Base-by-base conservation (phyloP, 2,797 vertebrate species). In the Dermochelys coriacea region DNA sequence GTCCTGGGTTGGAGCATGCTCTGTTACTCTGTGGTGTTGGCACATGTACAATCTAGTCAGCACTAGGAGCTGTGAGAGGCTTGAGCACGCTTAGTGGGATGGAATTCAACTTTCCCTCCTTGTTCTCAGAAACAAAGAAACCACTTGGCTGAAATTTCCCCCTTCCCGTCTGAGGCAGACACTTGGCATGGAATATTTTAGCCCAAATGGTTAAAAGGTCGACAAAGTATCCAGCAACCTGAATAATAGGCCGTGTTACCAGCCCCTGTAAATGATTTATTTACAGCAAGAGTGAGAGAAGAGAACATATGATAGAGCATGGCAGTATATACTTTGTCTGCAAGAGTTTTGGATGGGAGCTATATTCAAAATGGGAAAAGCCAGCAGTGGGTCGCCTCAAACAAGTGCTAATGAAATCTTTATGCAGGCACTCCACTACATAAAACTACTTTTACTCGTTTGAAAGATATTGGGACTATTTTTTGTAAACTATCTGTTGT, bases 261-360 rank as follows among this genome's bases (percentile, higher is more conserved):
- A 94, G 15, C 3, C 19, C 12, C n/a, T n/a, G n/a, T n/a, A n/a
- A n/a, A 50, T 16, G 83, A 29, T 12, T 47, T 6, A 49, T 86
- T 91, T 84, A 59, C 16, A 91, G 84, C 84, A 75, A 55, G 80
- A 87, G 64, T 41, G 23, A 84, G 45, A 86, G 6, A 92, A 96
- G 78, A 31, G 5, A 12, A 93, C 5, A n/a, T 12, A 85, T 0
- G 11, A 34, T 1, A 90, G 29, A 85, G 87, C 25, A 49, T 84
- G 84, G 4, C 12, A 54, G 8, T 9, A 51, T 3, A 71, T 27
- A 45, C 85, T 88, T 80, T 54, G 29, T 64, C 57, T 80, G 5
- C 14, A 55, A 54, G 59, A 87, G 3, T 6, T 74, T 23, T 49
- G 84, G 88, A 89, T 29, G 18, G 71, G 27, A 88, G 41, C 21